Evolutionary conservation across 1,140 invertebrate species (phyloP).

Genomic region (Frieseomelitta varia): DNA sequence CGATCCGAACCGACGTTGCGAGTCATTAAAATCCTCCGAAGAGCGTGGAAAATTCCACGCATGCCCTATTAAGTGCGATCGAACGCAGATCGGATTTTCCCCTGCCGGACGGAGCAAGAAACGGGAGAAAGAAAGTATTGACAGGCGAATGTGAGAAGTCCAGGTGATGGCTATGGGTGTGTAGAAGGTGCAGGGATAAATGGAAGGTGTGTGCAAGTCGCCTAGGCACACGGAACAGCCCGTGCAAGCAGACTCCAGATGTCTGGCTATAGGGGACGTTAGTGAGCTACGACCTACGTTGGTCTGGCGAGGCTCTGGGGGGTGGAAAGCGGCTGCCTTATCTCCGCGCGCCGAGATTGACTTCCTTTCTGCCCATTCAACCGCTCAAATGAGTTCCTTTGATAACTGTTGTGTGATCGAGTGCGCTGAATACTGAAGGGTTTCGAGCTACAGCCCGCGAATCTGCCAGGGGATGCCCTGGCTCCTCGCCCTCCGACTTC

Average conservation of each 20-base stretch:
- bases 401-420: slow-evolving; percentile 83
- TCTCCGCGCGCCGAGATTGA: slow-evolving; percentile 82
- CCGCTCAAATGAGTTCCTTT: slow-evolving; percentile 83
- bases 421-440: slow-evolving; percentile 82
- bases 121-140: slow-evolving; percentile 45
- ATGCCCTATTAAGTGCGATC: too few species aligned
- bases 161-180: slow-evolving; percentile 38
- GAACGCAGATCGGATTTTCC: slow-evolving; percentile 43
- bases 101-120: slow-evolving; percentile 14
- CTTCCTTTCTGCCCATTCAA: slow-evolving; percentile 83
- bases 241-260: slow-evolving; percentile 60
- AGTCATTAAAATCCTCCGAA: too few species aligned
- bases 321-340: slow-evolving; percentile 73
- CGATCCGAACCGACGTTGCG: too few species aligned
- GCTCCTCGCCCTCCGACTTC: slow-evolving; percentile 50
- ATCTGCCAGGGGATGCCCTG: slow-evolving; percentile 50
- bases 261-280: slow-evolving; percentile 26
- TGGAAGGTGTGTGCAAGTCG: slow-evolving; percentile 39
- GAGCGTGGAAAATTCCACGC: too few species aligned
- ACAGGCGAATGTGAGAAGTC: slow-evolving; percentile 52
- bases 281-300: slow-evolving; percentile 47
- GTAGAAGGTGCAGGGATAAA: slow-evolving; percentile 23
- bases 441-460: slow-evolving; percentile 65
- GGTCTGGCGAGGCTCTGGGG: slow-evolving; percentile 21
- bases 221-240: slow-evolving; percentile 50